Percentiles rank a stretch among this genome's conserved stretches.
These are phyloP conservation scores for Augochlora pura DNA, from an alignment of 1,140 invertebrate species.

Conservation along the genomic window DNA sequence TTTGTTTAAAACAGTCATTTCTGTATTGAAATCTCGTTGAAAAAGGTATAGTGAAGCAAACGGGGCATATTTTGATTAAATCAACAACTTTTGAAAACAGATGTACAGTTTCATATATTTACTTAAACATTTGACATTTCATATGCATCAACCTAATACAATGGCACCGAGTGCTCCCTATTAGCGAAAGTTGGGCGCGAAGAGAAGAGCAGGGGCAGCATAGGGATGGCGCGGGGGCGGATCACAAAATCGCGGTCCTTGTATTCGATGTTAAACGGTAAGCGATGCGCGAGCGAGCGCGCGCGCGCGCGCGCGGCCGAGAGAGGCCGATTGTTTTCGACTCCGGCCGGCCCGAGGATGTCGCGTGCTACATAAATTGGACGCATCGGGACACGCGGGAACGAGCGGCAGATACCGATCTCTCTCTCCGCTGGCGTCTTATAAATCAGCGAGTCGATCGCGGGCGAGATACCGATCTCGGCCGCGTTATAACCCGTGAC, in stretches of 20 bases:
- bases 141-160: too few species aligned
- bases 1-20: too few species aligned
- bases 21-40: too few species aligned
- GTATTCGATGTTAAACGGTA: not conserved
- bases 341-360: slow-evolving; percentile 14
- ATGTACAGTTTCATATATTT: too few species aligned
- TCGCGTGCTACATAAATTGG: slow-evolving; percentile 71
- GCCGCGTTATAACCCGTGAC: slow-evolving; percentile 35
- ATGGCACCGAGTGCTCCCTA: not conserved
- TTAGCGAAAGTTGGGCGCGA: not conserved
- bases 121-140: too few species aligned
- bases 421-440: slow-evolving; percentile 55
- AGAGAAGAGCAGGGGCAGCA: too few species aligned
- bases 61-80: too few species aligned
- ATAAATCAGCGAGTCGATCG: slow-evolving; percentile 66
- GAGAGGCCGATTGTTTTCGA: slow-evolving; percentile 1
- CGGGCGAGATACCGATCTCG: slow-evolving; percentile 56
- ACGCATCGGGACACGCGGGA: slow-evolving; percentile 58
- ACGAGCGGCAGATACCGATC: slow-evolving; percentile 62
- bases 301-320: not conserved
- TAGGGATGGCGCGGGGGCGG: not conserved
- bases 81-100: too few species aligned
- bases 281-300: too few species aligned
- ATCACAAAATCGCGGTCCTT: not conserved
- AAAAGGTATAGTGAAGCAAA: too few species aligned